Conservation (phyloP, 2,888 invertebrate genomes). For the Spisula subtruncata region DNA sequence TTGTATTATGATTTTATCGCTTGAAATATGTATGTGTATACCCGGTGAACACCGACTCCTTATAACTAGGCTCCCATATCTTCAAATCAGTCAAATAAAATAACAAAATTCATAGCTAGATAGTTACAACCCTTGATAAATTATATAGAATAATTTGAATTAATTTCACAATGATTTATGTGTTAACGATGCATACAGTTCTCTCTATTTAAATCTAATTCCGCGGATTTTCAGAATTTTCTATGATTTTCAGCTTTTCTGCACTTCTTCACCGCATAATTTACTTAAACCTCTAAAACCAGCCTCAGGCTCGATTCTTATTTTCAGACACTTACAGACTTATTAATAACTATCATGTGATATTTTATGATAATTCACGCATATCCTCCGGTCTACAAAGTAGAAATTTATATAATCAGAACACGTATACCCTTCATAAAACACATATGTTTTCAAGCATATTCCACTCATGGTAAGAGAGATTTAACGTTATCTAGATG, state of each 20-base stretch:
- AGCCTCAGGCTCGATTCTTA: not conserved
- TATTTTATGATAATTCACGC: constrained; percentile 46
- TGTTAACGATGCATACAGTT: not conserved
- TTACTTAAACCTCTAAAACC: not conserved
- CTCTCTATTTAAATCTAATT: too few species aligned
- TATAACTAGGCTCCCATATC: not conserved
- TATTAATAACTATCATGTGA: constrained; percentile 36
- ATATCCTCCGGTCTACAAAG: constrained; percentile 23
- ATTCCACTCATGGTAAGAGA: constrained; percentile 3
- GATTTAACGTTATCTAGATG: constrained; percentile 20
- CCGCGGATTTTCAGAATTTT: too few species aligned
- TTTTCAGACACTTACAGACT: not conserved
- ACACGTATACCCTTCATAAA: constrained; percentile 33
- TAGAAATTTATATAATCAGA: constrained; percentile 6
- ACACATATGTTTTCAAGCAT: constrained; percentile 47
- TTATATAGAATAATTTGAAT: not conserved
- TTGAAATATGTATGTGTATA: not conserved
- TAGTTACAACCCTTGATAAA: not conserved
- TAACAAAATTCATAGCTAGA: not conserved
- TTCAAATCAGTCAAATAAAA: not conserved
- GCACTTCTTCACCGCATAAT: not conserved
- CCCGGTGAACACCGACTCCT: not conserved
- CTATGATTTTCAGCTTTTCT: not conserved
- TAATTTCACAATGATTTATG: not conserved
- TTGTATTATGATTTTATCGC: not conserved